Conservation (phyloP, 2,888 invertebrate species). For the Rhagophthalmus giganteus region DNA sequence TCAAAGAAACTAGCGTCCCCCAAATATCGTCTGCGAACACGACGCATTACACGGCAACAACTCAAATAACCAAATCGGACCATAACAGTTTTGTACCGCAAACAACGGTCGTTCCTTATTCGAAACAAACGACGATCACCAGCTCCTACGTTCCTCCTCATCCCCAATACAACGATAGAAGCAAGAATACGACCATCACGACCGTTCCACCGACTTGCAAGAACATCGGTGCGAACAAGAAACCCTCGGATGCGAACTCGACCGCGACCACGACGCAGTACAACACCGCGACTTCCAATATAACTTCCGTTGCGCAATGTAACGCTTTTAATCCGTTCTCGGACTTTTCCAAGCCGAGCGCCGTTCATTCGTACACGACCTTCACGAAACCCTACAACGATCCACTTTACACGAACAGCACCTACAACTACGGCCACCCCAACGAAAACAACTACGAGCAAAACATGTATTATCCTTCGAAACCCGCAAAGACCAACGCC, state of each 20-base stretch:
- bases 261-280: slow-evolving; percentile 2
- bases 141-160: slow-evolving; percentile 4
- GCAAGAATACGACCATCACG: slow-evolving; percentile 4
- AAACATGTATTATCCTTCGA: slow-evolving; percentile 16
- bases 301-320: slow-evolving; percentile 32
- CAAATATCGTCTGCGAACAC: not conserved
- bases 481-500: slow-evolving; percentile 5
- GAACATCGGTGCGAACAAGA: not conserved
- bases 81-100: slow-evolving; percentile 13
- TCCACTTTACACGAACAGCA: slow-evolving; percentile 47
- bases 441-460: slow-evolving; percentile 18
- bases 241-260: not conserved
- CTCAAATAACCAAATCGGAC: slow-evolving; percentile 1
- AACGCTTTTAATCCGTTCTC: slow-evolving; percentile 47
- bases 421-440: slow-evolving; percentile 42
- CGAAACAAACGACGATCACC: slow-evolving; percentile 6
- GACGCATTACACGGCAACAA: slow-evolving; percentile 2
- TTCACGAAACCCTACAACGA: slow-evolving; percentile 43
- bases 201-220: no score
- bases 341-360: slow-evolving; percentile 38
- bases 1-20: not conserved
- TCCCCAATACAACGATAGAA: slow-evolving; percentile 8
- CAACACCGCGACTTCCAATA: slow-evolving; percentile 10
- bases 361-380: slow-evolving; percentile 21
- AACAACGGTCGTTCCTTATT: slow-evolving; percentile 11